A percentile compares a stretch with the other conserved stretches of the same genome.
Conservation (phyloP, 2,113 vertebrate species). For the Gavia stellata region DNA sequence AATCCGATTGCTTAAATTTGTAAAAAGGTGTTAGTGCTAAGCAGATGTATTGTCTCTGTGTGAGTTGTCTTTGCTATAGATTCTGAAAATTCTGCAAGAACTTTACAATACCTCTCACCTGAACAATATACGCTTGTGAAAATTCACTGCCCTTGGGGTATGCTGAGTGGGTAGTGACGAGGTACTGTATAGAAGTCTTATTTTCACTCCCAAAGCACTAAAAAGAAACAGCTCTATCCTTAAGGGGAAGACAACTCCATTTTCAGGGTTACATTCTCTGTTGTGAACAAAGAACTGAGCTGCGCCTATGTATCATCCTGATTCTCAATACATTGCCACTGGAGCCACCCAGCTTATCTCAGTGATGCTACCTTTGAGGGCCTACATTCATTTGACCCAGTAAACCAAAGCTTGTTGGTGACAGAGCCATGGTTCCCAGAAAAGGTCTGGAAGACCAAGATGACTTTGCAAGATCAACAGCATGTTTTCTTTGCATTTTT, state of each 20-base stretch:
- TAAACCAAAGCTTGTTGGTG: background rate
- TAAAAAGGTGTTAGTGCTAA: background rate
- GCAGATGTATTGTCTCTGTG: background rate
- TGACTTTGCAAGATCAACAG: background rate
- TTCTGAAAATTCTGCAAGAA: background rate
- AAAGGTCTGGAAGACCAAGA: background rate
- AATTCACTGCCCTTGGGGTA: background rate
- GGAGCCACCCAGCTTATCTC: background rate
- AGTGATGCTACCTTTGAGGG: rapidly evolving
- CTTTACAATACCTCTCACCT: background rate
- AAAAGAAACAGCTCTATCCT: background rate
- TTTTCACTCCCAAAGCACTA: background rate
- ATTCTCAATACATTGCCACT: background rate
- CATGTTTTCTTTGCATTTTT: background rate
- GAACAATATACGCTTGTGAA: background rate
- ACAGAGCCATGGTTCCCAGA: background rate
- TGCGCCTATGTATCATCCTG: background rate
- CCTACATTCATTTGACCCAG: background rate
- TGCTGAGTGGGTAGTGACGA: background rate
- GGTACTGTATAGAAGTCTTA: background rate
- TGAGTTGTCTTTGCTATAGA: background rate
- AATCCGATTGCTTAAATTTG: background rate
- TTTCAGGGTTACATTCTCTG: background rate
- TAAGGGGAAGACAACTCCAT: background rate
- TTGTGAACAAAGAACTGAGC: background rate